Conservation (phyloP, 2,888 invertebrate species). For the Caenorhabditis macrosperma region DNA sequence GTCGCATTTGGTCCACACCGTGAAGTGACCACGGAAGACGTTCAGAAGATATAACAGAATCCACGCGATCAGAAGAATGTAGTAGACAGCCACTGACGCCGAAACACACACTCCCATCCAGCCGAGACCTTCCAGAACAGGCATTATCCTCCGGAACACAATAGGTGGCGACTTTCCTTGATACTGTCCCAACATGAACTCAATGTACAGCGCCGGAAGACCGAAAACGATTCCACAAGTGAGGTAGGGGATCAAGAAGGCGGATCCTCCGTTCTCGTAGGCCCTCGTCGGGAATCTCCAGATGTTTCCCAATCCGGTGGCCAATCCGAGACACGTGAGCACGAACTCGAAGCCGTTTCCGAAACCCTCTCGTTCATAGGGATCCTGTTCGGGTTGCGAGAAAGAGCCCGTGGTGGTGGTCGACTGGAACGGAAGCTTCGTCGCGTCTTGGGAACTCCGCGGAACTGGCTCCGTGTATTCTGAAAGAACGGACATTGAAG, state of each 20-base stretch:
- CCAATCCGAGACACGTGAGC: conserved; percentile 73
- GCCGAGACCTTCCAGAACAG: conserved; percentile 85
- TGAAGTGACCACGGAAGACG: conserved; percentile 48
- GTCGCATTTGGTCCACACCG: conserved; percentile 58
- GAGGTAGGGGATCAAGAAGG: conserved; percentile 80
- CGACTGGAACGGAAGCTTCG: background rate
- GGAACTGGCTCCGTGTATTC: background rate
- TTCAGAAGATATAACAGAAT: conserved; percentile 67
- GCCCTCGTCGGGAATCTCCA: conserved; percentile 69
- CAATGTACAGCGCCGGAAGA: conserved; percentile 80
- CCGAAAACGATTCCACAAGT: conserved; percentile 80
- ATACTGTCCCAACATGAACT: conserved; percentile 79
- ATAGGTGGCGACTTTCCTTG: conserved; percentile 43
- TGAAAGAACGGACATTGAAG: background rate
- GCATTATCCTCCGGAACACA: conserved; percentile 41
- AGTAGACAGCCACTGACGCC: conserved; percentile 83
- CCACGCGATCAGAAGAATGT: conserved; percentile 77
- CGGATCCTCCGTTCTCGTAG: conserved; percentile 74
- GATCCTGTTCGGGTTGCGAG: background rate
- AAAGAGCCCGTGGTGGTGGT: background rate
- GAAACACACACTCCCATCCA: conserved; percentile 94
- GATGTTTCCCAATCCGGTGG: conserved; percentile 77
- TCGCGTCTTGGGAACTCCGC: background rate
- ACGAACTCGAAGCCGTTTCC: conserved; percentile 70
- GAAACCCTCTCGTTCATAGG: conserved; percentile 45